These are phyloP conservation scores for Latheticus oryzae DNA, from an alignment of 2,888 invertebrate species.

Conservation along the genomic window DNA sequence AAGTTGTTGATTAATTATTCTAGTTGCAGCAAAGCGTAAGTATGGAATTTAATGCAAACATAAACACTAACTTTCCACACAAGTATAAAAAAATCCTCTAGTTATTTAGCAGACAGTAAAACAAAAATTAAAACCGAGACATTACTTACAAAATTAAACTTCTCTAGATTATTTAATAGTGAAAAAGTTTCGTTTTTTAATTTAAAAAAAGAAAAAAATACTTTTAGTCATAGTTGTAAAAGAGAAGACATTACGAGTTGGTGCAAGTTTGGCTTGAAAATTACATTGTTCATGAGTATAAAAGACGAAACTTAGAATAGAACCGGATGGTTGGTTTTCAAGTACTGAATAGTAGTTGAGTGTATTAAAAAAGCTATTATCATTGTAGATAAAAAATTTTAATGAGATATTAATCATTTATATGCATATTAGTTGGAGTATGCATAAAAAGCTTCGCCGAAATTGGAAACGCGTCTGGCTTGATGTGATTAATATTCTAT, in stretches of 20 bases:
- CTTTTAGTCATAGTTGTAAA: neutral
- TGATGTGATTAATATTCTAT: constrained; percentile 23
- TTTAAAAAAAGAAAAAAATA: neutral
- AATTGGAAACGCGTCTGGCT: constrained; percentile 19
- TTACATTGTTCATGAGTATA: constrained; percentile 9
- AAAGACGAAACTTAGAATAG: constrained; percentile 2
- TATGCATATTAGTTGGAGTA: too few relatives aligned
- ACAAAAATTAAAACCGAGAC: too few relatives aligned
- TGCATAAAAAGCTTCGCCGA: neutral
- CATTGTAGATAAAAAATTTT: constrained; percentile 9
- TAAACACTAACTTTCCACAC: constrained; percentile 1
- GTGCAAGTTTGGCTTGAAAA: constrained; percentile 3
- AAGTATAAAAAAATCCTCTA: neutral
- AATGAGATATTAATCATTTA: too few relatives aligned
- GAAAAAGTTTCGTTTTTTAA: too few relatives aligned
- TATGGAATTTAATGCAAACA: constrained; percentile 1
- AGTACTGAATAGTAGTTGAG: neutral
- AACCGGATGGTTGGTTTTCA: neutral
- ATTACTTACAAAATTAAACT: too few relatives aligned
- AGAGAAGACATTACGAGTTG: neutral
- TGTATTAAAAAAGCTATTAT: neutral
- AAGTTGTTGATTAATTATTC: constrained; percentile 20
- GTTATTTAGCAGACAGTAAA: too few relatives aligned
- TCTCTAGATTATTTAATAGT: too few relatives aligned
- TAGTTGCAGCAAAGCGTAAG: constrained; percentile 15